phyloP scores from a whole-genome alignment of 2,797 vertebrate genomes.

The Chromobotia macracanthus region DNA sequence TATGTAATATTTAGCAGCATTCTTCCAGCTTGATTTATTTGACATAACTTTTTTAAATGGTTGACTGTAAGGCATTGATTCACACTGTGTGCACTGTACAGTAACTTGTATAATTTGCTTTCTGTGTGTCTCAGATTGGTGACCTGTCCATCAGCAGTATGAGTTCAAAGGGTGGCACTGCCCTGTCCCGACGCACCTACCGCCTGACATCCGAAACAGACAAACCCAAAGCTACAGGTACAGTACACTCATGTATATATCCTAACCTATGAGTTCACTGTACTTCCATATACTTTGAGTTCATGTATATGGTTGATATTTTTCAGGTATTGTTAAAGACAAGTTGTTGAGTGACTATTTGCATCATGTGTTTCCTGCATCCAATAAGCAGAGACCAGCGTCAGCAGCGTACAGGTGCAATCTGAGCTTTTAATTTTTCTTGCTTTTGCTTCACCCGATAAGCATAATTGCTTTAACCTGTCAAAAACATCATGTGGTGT shows the following conservation, averaged over 20 bases:
- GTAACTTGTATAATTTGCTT: neutral
- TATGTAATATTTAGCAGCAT: neutral
- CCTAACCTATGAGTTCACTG: too few relatives aligned
- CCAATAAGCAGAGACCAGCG: constrained; percentile 71
- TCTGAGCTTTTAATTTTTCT: neutral
- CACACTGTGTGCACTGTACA: too few relatives aligned
- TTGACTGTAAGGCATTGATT: too few relatives aligned
- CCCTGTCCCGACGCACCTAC: constrained; percentile 87
- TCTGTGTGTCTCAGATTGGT: constrained; percentile 44
- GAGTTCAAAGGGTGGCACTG: constrained; percentile 86
- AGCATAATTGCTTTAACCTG: too few relatives aligned
- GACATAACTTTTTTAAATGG: too few relatives aligned
- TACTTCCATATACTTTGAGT: too few relatives aligned
- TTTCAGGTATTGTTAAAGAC: constrained; percentile 89
- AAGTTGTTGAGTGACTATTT: constrained; percentile 91
- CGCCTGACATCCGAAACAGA: constrained; percentile 86
- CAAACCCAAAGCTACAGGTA: constrained; percentile 82
- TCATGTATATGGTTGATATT: neutral
- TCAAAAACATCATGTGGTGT: too few relatives aligned
- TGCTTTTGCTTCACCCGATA: neutral
- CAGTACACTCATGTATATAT: constrained; percentile 67
- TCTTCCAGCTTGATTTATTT: too few relatives aligned
- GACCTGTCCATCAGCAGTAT: constrained; percentile 75
- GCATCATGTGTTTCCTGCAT: constrained; percentile 83
- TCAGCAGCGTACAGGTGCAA: constrained; percentile 85